These are phyloP conservation scores for Platichthys stellatus DNA, from an alignment of 2,113 vertebrate genomes.

Conservation along the genomic window DNA sequence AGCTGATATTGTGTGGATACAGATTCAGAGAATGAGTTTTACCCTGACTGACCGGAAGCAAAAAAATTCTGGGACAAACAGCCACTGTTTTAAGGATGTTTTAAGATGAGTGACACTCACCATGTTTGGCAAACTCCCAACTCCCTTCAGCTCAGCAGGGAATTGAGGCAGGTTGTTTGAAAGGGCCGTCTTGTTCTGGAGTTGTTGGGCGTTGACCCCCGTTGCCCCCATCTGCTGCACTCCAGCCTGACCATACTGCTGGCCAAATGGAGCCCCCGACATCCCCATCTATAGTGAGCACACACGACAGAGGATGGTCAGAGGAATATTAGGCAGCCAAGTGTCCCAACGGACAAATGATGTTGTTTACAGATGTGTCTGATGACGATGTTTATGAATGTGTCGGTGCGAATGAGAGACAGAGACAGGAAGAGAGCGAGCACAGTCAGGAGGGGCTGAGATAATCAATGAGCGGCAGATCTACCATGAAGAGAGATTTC, in stretches of 20 bases:
- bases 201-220: constrained; percentile 88
- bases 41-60: neutral
- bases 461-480: too few relatives aligned
- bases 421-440: too few relatives aligned
- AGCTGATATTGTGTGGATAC: neutral
- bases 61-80: neutral
- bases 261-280: constrained; percentile 89
- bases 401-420: neutral
- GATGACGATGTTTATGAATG: neutral
- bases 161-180: constrained; percentile 92
- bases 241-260: constrained; percentile 90
- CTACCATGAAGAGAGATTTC: too few relatives aligned
- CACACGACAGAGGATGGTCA: constrained; percentile 25
- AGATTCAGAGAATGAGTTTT: neutral
- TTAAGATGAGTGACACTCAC: constrained; percentile 78
- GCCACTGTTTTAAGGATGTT: neutral
- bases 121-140: constrained; percentile 93
- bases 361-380: neutral
- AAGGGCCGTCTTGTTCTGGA: constrained; percentile 90
- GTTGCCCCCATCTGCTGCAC: constrained; percentile 91
- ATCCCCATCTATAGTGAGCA: constrained; percentile 90
- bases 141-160: constrained; percentile 90
- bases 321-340: neutral
- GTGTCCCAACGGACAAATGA: neutral
- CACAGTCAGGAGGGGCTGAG: too few relatives aligned